Conservation (phyloP, 2,797 vertebrate genomes). For the Melanotaenia boesemani region DNA sequence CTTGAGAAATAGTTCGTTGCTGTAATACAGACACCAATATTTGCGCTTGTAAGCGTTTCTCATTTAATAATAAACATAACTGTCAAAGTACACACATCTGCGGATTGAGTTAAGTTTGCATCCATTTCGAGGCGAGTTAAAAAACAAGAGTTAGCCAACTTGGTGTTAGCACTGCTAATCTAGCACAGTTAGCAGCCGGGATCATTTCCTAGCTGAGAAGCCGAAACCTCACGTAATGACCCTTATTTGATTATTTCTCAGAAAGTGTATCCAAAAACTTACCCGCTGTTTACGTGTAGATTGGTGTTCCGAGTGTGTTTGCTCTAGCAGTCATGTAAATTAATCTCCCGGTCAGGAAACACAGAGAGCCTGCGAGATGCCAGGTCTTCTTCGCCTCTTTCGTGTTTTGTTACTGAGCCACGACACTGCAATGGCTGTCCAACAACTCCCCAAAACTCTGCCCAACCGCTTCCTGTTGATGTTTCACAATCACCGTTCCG, state of each 20-base stretch:
- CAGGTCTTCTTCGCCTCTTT: slow-evolving; percentile 70
- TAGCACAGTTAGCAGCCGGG: slow-evolving; percentile 65
- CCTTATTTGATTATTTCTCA: not conserved
- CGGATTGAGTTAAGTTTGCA: not conserved
- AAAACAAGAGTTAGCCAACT: slow-evolving; percentile 25
- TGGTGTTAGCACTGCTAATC: slow-evolving; percentile 62
- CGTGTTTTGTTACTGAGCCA: slow-evolving; percentile 85
- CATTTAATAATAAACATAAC: rapidly evolving
- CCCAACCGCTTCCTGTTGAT: slow-evolving; percentile 81
- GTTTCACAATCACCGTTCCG: slow-evolving; percentile 77
- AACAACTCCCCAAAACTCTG: slow-evolving; percentile 66
- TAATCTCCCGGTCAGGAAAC: slow-evolving; percentile 29
- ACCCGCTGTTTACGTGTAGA: slow-evolving; percentile 74
- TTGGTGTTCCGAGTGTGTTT: slow-evolving; percentile 35
- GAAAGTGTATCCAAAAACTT: slow-evolving; percentile 38
- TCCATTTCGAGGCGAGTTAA: not conserved
- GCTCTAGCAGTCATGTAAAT: slow-evolving; percentile 70
- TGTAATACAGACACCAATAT: not conserved
- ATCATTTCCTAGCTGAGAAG: slow-evolving; percentile 50
- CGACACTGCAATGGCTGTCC: slow-evolving; percentile 87
- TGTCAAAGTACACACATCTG: not conserved
- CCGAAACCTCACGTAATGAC: slow-evolving; percentile 44
- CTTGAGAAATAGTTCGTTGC: slow-evolving; percentile 5
- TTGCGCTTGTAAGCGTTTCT: rapidly evolving
- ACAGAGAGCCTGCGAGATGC: slow-evolving; percentile 33